Conservation (phyloP, 2,888 invertebrate species). For the Drosophila stalkeri region DNA sequence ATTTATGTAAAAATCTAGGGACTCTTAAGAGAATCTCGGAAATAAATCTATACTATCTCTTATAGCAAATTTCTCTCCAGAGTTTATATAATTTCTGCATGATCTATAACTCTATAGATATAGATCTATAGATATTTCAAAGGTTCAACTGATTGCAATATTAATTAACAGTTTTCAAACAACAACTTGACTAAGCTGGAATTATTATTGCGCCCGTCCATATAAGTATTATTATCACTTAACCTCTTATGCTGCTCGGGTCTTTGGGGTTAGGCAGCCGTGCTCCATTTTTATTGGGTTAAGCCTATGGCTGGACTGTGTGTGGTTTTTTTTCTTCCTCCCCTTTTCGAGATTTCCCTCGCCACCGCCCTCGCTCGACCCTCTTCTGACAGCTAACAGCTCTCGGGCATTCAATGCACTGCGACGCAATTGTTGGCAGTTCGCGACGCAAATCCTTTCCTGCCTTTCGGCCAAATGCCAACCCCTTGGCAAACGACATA, state of each 20-base stretch:
- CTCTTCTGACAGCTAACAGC: background rate
- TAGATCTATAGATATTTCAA: background rate
- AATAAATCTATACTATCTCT: background rate
- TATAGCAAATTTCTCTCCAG: background rate
- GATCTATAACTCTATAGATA: background rate
- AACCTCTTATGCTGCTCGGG: slow-evolving; percentile 24
- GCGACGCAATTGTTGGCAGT: slow-evolving; percentile 32
- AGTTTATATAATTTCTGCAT: background rate
- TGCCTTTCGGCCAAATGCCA: slow-evolving; percentile 27
- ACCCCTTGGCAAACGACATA: slow-evolving; percentile 23
- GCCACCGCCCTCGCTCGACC: too few species aligned
- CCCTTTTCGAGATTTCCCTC: background rate
- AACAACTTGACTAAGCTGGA: background rate
- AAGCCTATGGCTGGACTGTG: slow-evolving; percentile 40
- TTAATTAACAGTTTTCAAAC: background rate
- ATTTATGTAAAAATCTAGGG: background rate
- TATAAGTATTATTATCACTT: slow-evolving; percentile 15
- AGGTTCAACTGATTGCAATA: background rate
- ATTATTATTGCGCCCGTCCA: slow-evolving; percentile 3
- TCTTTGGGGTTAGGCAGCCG: slow-evolving; percentile 14
- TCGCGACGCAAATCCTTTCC: slow-evolving; percentile 31
- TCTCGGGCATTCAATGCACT: slow-evolving; percentile 30
- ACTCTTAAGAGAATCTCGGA: background rate
- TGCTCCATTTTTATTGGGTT: slow-evolving; percentile 28
- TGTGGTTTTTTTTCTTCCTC: slow-evolving; percentile 37